These are phyloP conservation scores for Thermophis baileyi DNA, from an alignment of 2,113 vertebrate genomes.

Conservation along the genomic window DNA sequence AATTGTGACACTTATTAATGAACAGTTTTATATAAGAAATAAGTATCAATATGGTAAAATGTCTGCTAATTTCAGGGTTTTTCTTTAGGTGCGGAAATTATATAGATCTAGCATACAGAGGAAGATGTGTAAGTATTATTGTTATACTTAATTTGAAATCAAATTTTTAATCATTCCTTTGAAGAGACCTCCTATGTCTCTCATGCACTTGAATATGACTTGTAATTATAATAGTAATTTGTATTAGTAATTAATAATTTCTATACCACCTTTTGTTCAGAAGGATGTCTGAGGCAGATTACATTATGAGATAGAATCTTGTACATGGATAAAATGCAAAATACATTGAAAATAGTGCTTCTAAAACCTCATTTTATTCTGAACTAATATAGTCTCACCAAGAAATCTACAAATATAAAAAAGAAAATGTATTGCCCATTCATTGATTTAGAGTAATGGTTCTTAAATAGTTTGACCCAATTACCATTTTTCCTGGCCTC, in stretches of 20 bases:
- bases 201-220: neutral
- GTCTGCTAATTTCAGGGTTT: neutral
- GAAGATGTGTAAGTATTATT: constrained; percentile 19
- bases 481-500: too few relatives aligned
- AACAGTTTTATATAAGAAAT: neutral
- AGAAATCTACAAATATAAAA: neutral
- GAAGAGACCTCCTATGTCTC: neutral
- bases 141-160: neutral
- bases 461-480: too few relatives aligned
- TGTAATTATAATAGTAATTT: neutral
- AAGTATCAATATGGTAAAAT: neutral
- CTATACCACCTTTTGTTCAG: neutral
- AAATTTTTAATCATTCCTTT: neutral
- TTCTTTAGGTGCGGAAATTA: neutral
- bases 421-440: too few relatives aligned
- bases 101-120: neutral
- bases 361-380: neutral
- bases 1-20: neutral
- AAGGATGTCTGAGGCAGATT: neutral
- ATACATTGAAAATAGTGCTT: neutral
- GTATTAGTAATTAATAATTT: neutral
- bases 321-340: neutral
- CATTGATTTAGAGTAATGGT: too few relatives aligned
- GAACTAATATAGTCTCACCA: neutral
- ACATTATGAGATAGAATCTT: neutral